phyloP scores from a whole-genome alignment of 2,797 vertebrate species.

The Syngnathus rostellatus region DNA sequence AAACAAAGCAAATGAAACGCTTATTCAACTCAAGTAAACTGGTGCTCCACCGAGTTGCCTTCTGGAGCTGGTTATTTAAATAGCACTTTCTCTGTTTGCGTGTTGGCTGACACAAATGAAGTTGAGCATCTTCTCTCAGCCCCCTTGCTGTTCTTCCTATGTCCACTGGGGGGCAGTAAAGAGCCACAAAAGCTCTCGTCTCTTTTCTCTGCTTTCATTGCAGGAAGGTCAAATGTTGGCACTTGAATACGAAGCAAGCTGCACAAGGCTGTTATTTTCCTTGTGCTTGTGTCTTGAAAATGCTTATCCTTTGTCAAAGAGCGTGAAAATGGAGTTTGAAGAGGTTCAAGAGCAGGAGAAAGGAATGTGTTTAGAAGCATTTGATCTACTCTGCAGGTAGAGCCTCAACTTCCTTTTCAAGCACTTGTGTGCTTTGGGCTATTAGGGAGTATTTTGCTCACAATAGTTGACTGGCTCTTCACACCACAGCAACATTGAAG shows the following conservation, averaged over 20 bases:
- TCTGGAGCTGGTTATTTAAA: background rate
- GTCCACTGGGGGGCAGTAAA: background rate
- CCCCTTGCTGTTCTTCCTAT: background rate
- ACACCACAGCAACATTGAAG: too few relatives aligned
- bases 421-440: background rate
- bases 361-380: background rate
- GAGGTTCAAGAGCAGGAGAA: background rate
- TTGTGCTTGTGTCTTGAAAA: background rate
- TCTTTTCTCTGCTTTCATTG: background rate
- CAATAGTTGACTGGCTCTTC: background rate
- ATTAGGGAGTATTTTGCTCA: background rate
- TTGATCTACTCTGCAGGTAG: background rate
- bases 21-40: too few relatives aligned
- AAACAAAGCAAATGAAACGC: background rate
- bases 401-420: background rate
- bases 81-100: background rate
- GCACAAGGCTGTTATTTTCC: background rate
- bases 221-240: background rate
- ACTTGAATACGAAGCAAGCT: background rate
- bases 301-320: background rate
- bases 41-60: background rate
- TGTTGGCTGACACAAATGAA: too few relatives aligned
- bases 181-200: background rate
- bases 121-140: background rate
- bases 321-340: background rate